Conservation (phyloP, 2,888 invertebrate species). For the Lumbricus terrestris region DNA sequence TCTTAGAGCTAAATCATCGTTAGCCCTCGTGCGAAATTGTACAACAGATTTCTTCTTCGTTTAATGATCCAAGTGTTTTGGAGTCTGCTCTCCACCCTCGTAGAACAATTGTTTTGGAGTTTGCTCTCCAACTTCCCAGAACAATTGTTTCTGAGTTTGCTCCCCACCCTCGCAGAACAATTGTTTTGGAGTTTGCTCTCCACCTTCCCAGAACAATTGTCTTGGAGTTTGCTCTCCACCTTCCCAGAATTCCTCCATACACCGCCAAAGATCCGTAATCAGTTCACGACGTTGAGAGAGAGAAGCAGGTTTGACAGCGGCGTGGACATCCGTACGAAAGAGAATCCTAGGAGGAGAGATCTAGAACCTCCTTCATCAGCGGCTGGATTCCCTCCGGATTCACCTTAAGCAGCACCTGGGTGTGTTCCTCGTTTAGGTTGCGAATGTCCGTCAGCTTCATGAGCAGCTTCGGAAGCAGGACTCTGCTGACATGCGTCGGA, state of each 20-base stretch:
- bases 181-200: not conserved
- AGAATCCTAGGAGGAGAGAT: conserved; percentile 63
- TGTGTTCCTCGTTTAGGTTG: conserved; percentile 84
- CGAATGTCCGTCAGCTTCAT: conserved; percentile 88
- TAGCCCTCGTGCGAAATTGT: not conserved
- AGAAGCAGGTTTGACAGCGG: not conserved
- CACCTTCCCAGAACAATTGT: too few relatives aligned
- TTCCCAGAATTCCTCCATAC: not conserved
- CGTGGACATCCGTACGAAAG: not conserved
- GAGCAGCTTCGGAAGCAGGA: conserved; percentile 66
- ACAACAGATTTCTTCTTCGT: not conserved
- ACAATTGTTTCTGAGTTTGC: not conserved
- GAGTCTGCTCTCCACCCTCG: too few relatives aligned
- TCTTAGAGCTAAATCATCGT: not conserved
- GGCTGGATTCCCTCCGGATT: conserved; percentile 91
- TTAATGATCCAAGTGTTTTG: too few relatives aligned
- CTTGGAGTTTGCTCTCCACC: not conserved
- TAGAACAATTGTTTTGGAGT: too few relatives aligned
- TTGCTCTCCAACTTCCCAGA: too few relatives aligned
- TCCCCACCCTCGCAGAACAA: too few relatives aligned
- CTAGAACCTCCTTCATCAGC: conserved; percentile 90
- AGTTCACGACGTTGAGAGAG: not conserved
- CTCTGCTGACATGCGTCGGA: conserved; percentile 44
- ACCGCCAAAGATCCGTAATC: not conserved
- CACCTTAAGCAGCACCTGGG: conserved; percentile 87